These are phyloP conservation scores for Acinonyx jubatus DNA, from an alignment of 2,113 vertebrate species.

Conservation along the genomic window DNA sequence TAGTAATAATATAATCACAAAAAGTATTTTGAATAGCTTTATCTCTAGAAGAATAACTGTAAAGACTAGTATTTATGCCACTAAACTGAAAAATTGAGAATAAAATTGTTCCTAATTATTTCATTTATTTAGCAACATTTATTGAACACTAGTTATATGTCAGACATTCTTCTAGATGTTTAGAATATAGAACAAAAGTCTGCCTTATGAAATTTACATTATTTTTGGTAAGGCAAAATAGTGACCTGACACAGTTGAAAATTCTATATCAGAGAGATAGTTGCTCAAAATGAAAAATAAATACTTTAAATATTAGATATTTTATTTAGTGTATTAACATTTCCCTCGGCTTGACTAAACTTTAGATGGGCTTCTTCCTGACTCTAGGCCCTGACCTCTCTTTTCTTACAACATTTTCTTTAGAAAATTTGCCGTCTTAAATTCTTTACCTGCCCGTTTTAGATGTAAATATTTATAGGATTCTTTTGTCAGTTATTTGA, in stretches of 20 bases:
- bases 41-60: neutral
- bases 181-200: neutral
- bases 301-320: neutral
- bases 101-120: neutral
- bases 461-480: neutral
- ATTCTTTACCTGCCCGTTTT: neutral
- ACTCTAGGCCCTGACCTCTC: accelerated
- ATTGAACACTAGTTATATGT: neutral
- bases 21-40: neutral
- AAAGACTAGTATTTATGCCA: neutral
- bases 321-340: neutral
- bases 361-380: neutral
- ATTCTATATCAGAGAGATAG: neutral
- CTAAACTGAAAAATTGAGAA: neutral
- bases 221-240: neutral
- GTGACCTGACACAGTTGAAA: neutral
- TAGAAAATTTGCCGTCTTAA: neutral
- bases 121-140: neutral
- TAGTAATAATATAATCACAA: neutral
- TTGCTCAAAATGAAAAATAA: neutral
- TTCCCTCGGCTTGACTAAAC: neutral
- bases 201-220: neutral
- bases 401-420: neutral
- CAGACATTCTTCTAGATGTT: neutral
- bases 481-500: neutral